Base-by-base conservation (phyloP, 2,888 invertebrate species). In the Elysia crispata region DNA sequence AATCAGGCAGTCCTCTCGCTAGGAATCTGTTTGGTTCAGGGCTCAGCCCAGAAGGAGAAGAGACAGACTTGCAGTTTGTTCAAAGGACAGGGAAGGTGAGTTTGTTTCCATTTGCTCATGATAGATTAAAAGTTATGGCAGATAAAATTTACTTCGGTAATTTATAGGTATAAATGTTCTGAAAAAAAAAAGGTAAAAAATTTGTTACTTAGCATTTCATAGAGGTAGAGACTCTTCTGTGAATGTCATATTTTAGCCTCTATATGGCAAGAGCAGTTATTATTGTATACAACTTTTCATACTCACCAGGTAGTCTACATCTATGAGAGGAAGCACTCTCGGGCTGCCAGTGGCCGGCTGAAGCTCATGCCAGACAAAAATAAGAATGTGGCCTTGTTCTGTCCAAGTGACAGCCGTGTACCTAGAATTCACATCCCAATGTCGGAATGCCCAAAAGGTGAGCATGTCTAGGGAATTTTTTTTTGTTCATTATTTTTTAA, bases 321-420 rank as follows among this genome's bases (percentile, higher is more conserved):
- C 70, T 92, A 94, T 74, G 95, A 96, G 88, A 94, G 94, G 92
- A 94, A 95, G 25, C 96, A 97, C 90, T 93, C 95, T 18, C 94
- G 97, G 81, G 94, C 94, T 77, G 94, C 95, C 66, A 94, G 97
- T 74, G 98, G 98, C 1, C 92, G 91, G 81, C 91, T 97, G 70
- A 94, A 94, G 86, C 91, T 94, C 20, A 93, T 93, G 93, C 91
- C 92, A 54, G 95, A 94, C 89, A 94, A 93, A 88, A 94, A 94
- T 77, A 77, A 74, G 25, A 93, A 94, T 66, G 94, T 92, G 85
- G 95, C 95, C n/a, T 92, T 95, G 49, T 95, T 98, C 90, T 93
- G 94, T 54, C 97, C 98, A 0, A 94, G 95, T 76, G 97, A 98
- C 91, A 93, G 94, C 85, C 94, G 96, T 82, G 91, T 97, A 75